Conservation (phyloP, 2,113 vertebrate genomes). For the Guaruba guarouba region DNA sequence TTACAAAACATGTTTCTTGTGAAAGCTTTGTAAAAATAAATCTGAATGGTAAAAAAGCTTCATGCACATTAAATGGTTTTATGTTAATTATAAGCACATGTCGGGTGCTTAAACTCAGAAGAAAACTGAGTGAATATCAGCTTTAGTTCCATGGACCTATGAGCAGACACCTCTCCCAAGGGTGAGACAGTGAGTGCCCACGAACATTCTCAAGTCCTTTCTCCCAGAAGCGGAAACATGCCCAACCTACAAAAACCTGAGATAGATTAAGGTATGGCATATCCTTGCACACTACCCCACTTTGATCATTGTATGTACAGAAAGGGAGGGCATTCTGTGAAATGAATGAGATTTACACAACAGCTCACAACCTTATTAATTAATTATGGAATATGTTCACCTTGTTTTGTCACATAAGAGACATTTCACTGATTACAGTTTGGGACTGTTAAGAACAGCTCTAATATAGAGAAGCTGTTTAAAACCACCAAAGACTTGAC, state of each 20-base stretch:
- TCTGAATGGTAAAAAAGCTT: background rate
- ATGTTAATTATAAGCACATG: background rate
- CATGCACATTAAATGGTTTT: background rate
- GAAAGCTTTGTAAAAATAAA: background rate
- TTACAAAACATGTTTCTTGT: background rate
- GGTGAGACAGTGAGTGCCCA: background rate
- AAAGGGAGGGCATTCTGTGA: background rate
- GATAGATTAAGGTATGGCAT: background rate
- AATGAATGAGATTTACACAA: background rate
- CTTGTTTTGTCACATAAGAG: background rate
- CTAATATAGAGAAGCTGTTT: background rate
- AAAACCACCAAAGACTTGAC: background rate
- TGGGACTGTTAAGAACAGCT: background rate
- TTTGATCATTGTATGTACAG: too few species aligned
- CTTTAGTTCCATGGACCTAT: background rate
- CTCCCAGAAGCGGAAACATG: background rate
- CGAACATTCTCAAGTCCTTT: background rate
- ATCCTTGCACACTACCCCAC: background rate
- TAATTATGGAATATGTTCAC: background rate
- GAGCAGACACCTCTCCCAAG: background rate
- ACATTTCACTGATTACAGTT: background rate
- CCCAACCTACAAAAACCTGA: background rate
- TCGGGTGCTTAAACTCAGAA: background rate
- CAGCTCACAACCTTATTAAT: background rate
- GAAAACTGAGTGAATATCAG: background rate